phyloP scores from a whole-genome alignment of 2,113 vertebrate genomes.

The Budorcas taxicolor region DNA sequence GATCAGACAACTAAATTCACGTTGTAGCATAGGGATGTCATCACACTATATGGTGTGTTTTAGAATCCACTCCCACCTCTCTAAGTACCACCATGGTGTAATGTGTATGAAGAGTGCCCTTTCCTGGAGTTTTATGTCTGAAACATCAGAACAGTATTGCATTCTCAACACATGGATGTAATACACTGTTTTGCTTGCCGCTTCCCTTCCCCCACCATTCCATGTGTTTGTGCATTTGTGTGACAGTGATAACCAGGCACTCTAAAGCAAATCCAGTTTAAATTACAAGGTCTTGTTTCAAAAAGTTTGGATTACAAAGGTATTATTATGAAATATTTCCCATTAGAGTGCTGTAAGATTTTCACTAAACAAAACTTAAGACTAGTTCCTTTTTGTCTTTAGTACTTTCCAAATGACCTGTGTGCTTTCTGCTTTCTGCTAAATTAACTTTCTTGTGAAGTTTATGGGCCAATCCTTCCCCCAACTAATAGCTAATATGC shows the following conservation, averaged over 20 bases:
- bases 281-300: conserved; percentile 15
- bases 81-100: not conserved
- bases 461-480: not conserved
- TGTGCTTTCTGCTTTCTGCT: not conserved
- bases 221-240: not conserved
- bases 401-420: conserved; percentile 5
- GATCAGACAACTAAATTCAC: not conserved
- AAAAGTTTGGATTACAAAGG: not conserved
- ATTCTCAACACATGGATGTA: not conserved
- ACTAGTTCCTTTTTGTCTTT: not conserved
- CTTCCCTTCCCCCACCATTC: not conserved
- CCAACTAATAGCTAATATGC: conserved; percentile 12
- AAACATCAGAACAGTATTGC: not conserved
- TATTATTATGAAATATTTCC: not conserved
- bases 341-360: not conserved
- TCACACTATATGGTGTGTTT: not conserved
- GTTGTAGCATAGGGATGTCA: not conserved
- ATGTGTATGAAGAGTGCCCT: not conserved
- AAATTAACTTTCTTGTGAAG: not conserved
- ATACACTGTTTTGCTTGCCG: not conserved
- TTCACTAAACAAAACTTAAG: conserved; percentile 41
- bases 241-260: not conserved
- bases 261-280: not conserved
- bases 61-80: not conserved
- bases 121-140: not conserved